Evolutionary conservation across 2,113 vertebrate species (phyloP), one percentile per base, ranked within the genome.

Genomic region (Elachura formosa): DNA sequence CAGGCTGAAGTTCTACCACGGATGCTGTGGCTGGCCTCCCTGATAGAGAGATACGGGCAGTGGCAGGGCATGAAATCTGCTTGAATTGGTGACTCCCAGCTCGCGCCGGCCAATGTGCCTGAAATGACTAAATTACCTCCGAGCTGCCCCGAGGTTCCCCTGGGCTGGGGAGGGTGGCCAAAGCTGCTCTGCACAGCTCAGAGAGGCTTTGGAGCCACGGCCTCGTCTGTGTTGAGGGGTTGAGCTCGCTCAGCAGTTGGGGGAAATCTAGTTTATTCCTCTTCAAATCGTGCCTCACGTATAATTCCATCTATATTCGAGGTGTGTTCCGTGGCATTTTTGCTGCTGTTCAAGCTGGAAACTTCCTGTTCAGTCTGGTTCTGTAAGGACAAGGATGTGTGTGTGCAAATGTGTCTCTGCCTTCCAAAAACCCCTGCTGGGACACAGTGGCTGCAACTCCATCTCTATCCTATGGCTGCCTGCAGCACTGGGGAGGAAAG

Each of bases 11-110:
- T 10, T 28, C 51, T 13, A 1, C 25, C 31, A 5, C 1, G 3
- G 58, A 12, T 2, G 46, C 72, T 45, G 80, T 14, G 28, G 8
- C 66, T 7, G 63, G 63, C 84, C 3, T 33, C 58, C 64, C 93
- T 95, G 97, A 97, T 97, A 97, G 90, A 97, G 97, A 97, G 94
- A 94, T 91, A 16, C 1, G 45, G 26, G 72, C 46, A 6, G 48
- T 97, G 97, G 97, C 97, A 97, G 93, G 88, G 94, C 96, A 94
- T 98, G 97, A 98, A 98, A 98, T 97, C 93, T 22, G 51, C 92
- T 62, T 97, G 96, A 97, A 97, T 96, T 46, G 92, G 76, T 59
- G 71, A 91, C 90, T 92, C 77, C 89, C 90, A 56, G 78, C 92
- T 87, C 31, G 9, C 34, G 55, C 91, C 12, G 21, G 64, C 67